These are phyloP conservation scores for Coecobrya sp. DNA, from an alignment of 2,888 invertebrate species.

Conservation along the genomic window DNA sequence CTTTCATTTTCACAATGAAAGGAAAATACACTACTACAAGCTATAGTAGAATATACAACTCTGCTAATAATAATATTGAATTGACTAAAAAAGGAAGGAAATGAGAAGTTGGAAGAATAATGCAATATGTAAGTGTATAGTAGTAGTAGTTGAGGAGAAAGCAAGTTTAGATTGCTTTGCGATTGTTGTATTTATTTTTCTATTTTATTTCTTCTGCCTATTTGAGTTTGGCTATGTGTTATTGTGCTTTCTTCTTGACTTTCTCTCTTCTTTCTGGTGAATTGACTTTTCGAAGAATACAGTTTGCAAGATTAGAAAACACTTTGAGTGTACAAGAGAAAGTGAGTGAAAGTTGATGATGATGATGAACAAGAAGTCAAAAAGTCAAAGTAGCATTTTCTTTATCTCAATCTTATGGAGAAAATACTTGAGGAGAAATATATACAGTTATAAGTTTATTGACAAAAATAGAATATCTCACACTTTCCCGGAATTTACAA, in stretches of 20 bases:
- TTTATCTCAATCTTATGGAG: not conserved
- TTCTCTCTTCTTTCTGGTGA: not conserved
- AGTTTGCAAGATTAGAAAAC: not conserved
- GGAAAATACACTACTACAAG: not conserved
- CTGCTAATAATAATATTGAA: conserved; percentile 36
- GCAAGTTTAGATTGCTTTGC: conserved; percentile 8
- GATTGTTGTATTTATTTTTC: conserved; percentile 33
- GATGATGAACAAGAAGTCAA: not conserved
- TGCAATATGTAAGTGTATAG: not conserved
- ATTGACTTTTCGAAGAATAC: not conserved
- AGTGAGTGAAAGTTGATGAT: too few relatives aligned
- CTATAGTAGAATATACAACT: not conserved
- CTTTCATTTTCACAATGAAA: not conserved
- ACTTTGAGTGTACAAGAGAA: not conserved
- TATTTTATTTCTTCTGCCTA: not conserved
- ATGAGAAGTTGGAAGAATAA: conserved; percentile 3
- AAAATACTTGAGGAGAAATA: not conserved
- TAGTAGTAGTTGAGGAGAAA: not conserved
- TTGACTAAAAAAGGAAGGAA: conserved; percentile 4
- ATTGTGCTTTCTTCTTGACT: not conserved
- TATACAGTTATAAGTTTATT: too few relatives aligned
- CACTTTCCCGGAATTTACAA: not conserved
- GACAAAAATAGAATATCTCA: not conserved
- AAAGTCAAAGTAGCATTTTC: not conserved
- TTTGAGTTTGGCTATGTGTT: not conserved